Evolutionary conservation across 2,797 vertebrate species (phyloP).

Genomic region (Fundulus diaphanus): DNA sequence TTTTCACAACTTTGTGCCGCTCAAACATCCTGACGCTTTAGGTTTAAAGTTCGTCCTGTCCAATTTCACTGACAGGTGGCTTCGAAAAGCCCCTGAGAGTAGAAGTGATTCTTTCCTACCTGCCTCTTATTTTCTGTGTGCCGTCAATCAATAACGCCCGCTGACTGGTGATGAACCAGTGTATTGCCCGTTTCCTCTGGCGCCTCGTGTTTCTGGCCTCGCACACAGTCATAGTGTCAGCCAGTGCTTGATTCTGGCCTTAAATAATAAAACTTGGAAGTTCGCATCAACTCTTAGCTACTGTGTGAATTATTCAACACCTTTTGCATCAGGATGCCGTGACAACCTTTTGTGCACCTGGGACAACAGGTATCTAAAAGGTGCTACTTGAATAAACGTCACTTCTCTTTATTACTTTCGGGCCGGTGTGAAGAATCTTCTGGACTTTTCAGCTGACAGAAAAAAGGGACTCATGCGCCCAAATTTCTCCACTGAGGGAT

Average conservation of each 20-base stretch:
- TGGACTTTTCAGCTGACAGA: background rate
- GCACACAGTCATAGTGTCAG: background rate
- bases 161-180: background rate
- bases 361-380: background rate
- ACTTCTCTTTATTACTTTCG: background rate
- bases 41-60: background rate
- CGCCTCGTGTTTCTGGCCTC: background rate
- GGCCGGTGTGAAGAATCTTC: background rate
- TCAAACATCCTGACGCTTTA: background rate
- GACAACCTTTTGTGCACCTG: background rate
- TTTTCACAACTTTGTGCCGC: background rate
- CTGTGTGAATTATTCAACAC: background rate
- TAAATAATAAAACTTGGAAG: background rate
- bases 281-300: background rate
- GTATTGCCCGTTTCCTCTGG: background rate
- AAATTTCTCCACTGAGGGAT: background rate
- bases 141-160: conserved; percentile 1
- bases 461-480: background rate
- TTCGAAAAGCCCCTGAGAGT: background rate
- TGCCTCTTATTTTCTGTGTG: background rate
- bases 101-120: background rate
- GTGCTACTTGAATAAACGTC: background rate
- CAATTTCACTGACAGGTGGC: background rate
- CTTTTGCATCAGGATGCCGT: background rate
- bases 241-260: background rate